Conservation (phyloP, 2,797 vertebrate species). For the Megalops cyprinoides region DNA sequence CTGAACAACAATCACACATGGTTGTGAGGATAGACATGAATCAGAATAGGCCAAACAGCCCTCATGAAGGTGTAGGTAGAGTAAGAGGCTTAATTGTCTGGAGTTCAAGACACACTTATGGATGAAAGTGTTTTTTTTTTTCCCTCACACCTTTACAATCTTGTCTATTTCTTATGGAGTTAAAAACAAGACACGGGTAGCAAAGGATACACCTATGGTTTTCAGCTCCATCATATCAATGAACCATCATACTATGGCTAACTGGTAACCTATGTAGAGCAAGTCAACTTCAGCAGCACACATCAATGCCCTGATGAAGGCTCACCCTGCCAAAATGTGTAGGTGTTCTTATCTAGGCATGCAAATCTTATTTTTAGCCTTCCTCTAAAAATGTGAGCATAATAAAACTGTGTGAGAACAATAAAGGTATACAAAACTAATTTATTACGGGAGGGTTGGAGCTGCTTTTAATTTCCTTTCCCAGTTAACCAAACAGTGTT, state of each 20-base stretch:
- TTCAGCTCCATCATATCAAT: neutral
- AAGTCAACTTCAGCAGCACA: neutral
- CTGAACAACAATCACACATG: neutral
- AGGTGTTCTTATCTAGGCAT: neutral
- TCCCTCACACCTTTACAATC: neutral
- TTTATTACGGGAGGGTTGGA: neutral
- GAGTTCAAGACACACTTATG: too few relatives aligned
- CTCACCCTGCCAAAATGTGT: neutral
- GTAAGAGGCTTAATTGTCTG: neutral
- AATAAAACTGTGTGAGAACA: neutral
- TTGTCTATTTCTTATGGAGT: neutral
- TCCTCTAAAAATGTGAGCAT: too few relatives aligned
- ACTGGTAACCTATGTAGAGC: neutral
- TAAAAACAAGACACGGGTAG: neutral
- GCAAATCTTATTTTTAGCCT: neutral
- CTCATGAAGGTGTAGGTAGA: neutral
- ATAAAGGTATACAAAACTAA: neutral
- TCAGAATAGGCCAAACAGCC: too few relatives aligned
- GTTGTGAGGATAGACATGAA: neutral
- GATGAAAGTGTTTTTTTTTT: neutral
- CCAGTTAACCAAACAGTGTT: too few relatives aligned
- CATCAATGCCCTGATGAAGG: neutral
- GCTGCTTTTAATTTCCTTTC: too few relatives aligned
- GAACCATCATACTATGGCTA: neutral
- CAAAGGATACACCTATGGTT: too few relatives aligned